phyloP scores from a whole-genome alignment of 2,797 vertebrate genomes.

The Vireo griseus region DNA sequence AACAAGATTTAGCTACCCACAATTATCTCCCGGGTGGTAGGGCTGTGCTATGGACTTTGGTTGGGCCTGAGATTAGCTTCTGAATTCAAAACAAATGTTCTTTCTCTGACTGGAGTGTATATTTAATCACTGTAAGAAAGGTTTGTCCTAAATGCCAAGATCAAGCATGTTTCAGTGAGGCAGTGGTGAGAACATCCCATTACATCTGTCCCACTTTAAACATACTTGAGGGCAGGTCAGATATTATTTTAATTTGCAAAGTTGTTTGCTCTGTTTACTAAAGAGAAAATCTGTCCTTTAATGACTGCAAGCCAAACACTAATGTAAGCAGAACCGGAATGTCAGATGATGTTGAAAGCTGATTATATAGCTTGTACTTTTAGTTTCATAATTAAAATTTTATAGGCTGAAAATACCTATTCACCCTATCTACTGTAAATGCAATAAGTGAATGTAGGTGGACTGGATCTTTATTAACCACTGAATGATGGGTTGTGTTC shows the following conservation, averaged over 20 bases:
- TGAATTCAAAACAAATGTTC: not conserved
- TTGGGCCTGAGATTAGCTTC: not conserved
- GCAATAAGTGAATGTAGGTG: constrained; percentile 60
- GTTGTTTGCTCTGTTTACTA: constrained; percentile 23
- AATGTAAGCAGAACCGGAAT: constrained; percentile 67
- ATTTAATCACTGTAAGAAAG: not conserved
- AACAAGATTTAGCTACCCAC: not conserved
- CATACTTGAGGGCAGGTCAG: constrained; percentile 20
- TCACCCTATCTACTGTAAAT: constrained; percentile 16
- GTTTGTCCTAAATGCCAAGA: not conserved
- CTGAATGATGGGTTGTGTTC: not conserved
- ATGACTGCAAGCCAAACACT: constrained; percentile 41
- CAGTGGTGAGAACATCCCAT: not conserved
- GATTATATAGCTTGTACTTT: constrained; percentile 67
- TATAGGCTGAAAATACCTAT: constrained; percentile 54
- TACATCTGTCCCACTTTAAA: constrained; percentile 29
- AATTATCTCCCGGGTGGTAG: not conserved
- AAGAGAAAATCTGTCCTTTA: constrained; percentile 58
- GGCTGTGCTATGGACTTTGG: not conserved
- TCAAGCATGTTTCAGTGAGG: not conserved
- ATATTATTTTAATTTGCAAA: constrained; percentile 30
- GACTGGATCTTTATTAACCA: constrained; percentile 44
- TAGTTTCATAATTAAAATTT: constrained; percentile 75
- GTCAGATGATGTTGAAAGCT: constrained; percentile 74
- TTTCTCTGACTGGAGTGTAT: not conserved